Evolutionary conservation across 2,888 invertebrate species (phyloP).

Genomic region (Glyphotaelius pellucidus): DNA sequence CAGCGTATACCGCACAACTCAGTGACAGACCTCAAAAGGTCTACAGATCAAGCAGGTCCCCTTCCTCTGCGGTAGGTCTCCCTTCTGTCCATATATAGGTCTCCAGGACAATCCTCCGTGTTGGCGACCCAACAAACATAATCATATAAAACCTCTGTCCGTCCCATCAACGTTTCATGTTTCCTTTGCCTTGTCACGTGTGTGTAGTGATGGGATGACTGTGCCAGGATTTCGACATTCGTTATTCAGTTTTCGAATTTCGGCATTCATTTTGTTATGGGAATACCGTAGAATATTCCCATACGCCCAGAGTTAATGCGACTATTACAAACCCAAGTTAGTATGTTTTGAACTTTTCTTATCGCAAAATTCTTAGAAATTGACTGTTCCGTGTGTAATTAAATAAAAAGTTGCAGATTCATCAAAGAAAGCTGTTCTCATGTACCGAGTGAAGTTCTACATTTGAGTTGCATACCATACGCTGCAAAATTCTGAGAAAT

Average conservation of each 20-base stretch:
- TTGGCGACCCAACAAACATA: neutral
- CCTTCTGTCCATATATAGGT: neutral
- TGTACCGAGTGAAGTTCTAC: too few relatives aligned
- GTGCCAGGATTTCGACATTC: neutral
- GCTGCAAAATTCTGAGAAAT: too few relatives aligned
- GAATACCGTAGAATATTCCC: too few relatives aligned
- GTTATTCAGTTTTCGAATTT: too few relatives aligned
- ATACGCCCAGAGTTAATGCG: too few relatives aligned
- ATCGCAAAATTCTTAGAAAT: too few relatives aligned
- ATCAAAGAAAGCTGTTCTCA: too few relatives aligned
- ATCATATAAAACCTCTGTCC: neutral
- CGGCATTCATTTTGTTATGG: neutral
- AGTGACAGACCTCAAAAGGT: neutral
- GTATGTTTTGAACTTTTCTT: too few relatives aligned
- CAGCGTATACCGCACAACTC: neutral
- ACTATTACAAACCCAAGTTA: too few relatives aligned
- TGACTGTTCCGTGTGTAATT: too few relatives aligned
- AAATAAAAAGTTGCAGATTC: too few relatives aligned
- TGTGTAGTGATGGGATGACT: neutral
- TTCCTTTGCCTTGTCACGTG: neutral
- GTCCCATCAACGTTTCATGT: neutral
- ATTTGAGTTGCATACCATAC: too few relatives aligned
- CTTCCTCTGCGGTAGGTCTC: neutral
- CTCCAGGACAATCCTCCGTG: neutral
- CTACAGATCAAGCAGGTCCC: neutral